Conservation (phyloP, 2,113 vertebrate species). For the Macroglossus sobrinus region DNA sequence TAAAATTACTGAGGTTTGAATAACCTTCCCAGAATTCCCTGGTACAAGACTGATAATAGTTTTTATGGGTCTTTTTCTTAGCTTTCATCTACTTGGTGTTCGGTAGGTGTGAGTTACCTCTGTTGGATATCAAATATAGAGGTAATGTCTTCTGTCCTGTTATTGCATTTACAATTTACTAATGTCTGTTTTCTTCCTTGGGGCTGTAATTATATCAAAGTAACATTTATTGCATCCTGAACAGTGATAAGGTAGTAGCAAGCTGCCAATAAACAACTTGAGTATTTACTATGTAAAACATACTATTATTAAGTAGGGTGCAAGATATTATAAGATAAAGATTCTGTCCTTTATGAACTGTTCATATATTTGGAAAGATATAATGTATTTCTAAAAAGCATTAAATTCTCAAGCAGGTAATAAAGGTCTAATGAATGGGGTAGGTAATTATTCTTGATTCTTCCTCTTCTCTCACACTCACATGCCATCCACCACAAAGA, state of each 20-base stretch:
- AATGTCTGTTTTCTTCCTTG: not conserved
- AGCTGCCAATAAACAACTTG: not conserved
- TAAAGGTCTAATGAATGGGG: not conserved
- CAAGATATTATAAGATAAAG: not conserved
- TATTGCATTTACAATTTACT: not conserved
- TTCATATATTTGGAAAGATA: not conserved
- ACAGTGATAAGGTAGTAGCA: not conserved
- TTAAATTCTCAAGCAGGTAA: not conserved
- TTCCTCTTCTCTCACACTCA: not conserved
- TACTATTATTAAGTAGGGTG: not conserved
- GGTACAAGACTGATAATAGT: not conserved
- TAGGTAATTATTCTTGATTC: not conserved
- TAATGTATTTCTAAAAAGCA: not conserved
- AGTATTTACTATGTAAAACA: not conserved
- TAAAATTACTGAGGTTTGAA: not conserved
- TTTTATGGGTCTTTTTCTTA: not conserved
- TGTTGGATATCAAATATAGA: not conserved
- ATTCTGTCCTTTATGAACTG: not conserved
- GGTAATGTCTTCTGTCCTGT: not conserved
- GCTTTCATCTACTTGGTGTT: not conserved
- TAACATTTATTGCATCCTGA: not conserved
- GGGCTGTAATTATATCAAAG: not conserved
- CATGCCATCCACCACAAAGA: not conserved
- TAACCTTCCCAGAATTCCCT: not conserved
- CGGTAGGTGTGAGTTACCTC: not conserved